phyloP scores from a whole-genome alignment of 2,113 vertebrate genomes.

The Prionailurus bengalensis region DNA sequence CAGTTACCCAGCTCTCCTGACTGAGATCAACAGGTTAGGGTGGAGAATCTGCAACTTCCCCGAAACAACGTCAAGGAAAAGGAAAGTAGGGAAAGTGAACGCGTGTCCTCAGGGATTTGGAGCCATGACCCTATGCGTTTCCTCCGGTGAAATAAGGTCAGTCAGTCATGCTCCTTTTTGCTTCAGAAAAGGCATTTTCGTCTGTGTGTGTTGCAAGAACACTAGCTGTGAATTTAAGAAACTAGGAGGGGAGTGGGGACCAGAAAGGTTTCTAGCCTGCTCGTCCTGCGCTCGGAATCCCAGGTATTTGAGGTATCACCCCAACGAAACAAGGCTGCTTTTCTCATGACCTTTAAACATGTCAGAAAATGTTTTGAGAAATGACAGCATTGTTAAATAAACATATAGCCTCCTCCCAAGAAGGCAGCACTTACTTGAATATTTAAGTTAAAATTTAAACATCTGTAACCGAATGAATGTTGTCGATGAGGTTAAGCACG shows the following conservation, averaged over 20 bases:
- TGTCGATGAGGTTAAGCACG: background rate
- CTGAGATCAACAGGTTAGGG: background rate
- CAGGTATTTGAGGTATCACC: background rate
- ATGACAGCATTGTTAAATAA: background rate
- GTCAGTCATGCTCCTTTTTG: constrained; percentile 7
- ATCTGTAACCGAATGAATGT: background rate
- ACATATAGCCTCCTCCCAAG: background rate
- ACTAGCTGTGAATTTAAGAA: background rate
- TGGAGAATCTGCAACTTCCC: background rate
- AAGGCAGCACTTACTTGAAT: background rate
- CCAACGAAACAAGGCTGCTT: background rate
- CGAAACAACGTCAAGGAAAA: background rate
- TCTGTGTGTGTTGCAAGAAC: constrained; percentile 11
- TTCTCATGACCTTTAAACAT: background rate
- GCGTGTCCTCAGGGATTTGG: background rate
- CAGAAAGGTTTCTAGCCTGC: no score
- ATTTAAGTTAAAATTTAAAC: background rate
- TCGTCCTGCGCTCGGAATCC: background rate
- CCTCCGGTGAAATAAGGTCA: constrained; percentile 46
- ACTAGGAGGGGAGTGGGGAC: background rate
- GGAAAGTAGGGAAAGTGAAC: background rate
- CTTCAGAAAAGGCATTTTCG: constrained; percentile 59
- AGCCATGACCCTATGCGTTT: constrained; percentile 33
- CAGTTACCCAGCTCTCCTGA: background rate
- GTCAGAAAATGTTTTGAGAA: constrained; percentile 8